Base-by-base conservation (phyloP, 2,888 invertebrate species). In the Esperia sulphurella region DNA sequence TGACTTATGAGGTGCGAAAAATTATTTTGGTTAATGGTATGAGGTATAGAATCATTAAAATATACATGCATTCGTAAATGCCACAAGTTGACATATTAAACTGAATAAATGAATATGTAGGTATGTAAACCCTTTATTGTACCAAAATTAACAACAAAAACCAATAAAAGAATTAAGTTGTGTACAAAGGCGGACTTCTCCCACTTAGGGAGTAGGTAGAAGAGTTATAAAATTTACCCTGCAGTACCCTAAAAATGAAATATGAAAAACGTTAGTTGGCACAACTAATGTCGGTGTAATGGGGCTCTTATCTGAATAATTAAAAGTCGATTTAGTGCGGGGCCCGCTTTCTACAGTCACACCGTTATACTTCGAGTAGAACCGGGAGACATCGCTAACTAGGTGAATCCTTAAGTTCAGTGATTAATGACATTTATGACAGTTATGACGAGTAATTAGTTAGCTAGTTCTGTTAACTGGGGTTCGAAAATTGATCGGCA, bases 251-350 rank as follows among this genome's bases (percentile, higher is more conserved):
- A 75, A 74, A 64, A 59, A 61, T 62, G 53, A 58, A 64, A 69
- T 68, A 73, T 63, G 65, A 69, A 71, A 73, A 75, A 75, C 71
- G 75, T 74, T 74, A 78, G 77, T 82, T 82, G 77, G 73, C 77
- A 78, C 79, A 78, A 73, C 79, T 79, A 83, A 87, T 82, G 84
- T 71, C 65, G 60, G 71, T 74, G 82, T 86, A 86, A 87, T 87
- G 82, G 81, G 83, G 59, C 77, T 73, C 84, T 88, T 88, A 86
- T 86, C 82, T 78, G 64, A 83, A 79, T 88, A 88, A 89, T 89
- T 89, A 89, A 89, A 89, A 88, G 77, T 83, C 85, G 88, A 89
- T 89, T 89, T 84, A 62, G 79, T 64, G 63, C 71, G 71, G 56
- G 33, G 59, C 58, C 55, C 58, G 68, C 86, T 87, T 84, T 87